Evolutionary conservation across 1,140 invertebrate genomes (phyloP).

Genomic region (Tetranychus cinnabarinus): DNA sequence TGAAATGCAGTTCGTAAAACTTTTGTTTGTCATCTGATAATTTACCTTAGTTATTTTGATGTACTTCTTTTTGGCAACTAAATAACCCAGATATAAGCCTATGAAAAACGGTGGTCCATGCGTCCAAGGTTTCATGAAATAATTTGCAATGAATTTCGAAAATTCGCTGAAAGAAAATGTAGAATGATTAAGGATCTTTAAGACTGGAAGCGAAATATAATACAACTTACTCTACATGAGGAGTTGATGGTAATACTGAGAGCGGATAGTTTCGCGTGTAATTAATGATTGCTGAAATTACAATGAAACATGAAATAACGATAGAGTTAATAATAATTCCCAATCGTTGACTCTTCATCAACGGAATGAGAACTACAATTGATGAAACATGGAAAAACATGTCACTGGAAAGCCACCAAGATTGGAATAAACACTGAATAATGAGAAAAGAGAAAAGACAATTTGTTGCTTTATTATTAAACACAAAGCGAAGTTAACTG

Average conservation of each 20-base stretch:
- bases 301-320: background rate
- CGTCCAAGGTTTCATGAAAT: background rate
- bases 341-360: background rate
- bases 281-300: background rate
- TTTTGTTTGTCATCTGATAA: no score
- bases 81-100: background rate
- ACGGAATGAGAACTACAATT: background rate
- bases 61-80: background rate
- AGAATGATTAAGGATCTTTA: no score
- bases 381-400: background rate
- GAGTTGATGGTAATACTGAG: background rate
- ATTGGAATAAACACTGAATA: background rate
- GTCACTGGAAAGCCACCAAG: background rate
- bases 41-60: background rate
- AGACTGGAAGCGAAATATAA: no score
- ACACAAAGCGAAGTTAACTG: no score
- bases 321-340: background rate
- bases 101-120: slow-evolving; percentile 1
- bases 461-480: no score
- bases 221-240: background rate
- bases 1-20: no score
- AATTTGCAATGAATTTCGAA: background rate
- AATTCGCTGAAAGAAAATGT: background rate
- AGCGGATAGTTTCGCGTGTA: background rate
- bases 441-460: no score